phyloP scores from a whole-genome alignment of 2,888 invertebrate genomes.

The Drosophila dives region DNA sequence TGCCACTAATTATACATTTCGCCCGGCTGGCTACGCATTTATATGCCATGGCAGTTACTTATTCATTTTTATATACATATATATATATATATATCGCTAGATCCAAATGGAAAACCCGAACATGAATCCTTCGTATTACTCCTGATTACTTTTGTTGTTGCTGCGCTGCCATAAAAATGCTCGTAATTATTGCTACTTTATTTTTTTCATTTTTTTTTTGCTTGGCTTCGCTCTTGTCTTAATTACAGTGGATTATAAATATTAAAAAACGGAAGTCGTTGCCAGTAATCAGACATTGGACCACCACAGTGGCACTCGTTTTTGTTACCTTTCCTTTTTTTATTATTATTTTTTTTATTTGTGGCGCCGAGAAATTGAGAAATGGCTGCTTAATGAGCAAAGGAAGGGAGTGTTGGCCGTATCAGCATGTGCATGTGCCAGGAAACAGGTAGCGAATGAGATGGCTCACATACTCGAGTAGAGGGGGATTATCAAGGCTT shows the following conservation, averaged over 20 bases:
- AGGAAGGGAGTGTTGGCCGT: neutral
- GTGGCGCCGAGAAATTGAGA: slow-evolving; percentile 42
- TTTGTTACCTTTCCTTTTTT: too few relatives aligned
- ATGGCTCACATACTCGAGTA: neutral
- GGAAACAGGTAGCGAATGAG: slow-evolving; percentile 17
- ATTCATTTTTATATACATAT: slow-evolving; percentile 28
- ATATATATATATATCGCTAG: slow-evolving; percentile 13
- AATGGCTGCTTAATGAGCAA: slow-evolving; percentile 62
- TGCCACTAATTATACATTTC: slow-evolving; percentile 72
- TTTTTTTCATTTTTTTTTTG: slow-evolving; percentile 3
- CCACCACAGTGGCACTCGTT: slow-evolving; percentile 27
- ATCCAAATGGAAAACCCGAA: slow-evolving; percentile 32
- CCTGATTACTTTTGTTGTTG: slow-evolving; percentile 8
- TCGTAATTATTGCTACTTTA: slow-evolving; percentile 60
- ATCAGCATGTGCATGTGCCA: neutral
- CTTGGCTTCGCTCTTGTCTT: slow-evolving; percentile 59
- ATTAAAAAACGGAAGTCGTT: slow-evolving; percentile 69
- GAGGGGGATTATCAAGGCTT: neutral
- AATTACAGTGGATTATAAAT: slow-evolving; percentile 72
- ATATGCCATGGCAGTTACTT: slow-evolving; percentile 63
- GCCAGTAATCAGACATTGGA: slow-evolving; percentile 63
- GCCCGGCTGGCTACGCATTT: slow-evolving; percentile 63
- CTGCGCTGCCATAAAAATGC: slow-evolving; percentile 47
- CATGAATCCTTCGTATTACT: slow-evolving; percentile 35
- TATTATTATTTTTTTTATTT: neutral